Evolutionary conservation across 2,888 invertebrate species (phyloP).

Genomic region (Dryocosmus kuriphilus): DNA sequence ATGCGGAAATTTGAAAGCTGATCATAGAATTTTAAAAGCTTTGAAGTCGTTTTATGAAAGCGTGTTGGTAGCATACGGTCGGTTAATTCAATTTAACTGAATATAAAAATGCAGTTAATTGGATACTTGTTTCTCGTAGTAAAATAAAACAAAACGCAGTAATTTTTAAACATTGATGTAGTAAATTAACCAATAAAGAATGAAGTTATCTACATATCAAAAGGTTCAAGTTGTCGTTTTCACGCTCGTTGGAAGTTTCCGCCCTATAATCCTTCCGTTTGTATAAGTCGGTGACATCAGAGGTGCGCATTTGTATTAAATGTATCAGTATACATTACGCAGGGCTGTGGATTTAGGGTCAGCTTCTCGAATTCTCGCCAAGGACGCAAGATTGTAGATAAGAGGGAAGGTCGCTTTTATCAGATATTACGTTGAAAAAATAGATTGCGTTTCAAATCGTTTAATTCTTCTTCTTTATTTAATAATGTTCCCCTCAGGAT

Average conservation of each 20-base stretch:
- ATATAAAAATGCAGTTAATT: neutral
- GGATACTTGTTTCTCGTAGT: neutral
- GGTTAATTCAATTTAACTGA: neutral
- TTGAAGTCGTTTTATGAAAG: neutral
- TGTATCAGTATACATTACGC: neutral
- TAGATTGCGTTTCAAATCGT: too few relatives aligned
- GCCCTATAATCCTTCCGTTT: neutral
- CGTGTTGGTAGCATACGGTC: neutral
- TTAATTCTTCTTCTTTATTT: too few relatives aligned
- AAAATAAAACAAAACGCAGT: too few relatives aligned
- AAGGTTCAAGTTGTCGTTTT: neutral
- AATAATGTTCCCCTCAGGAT: too few relatives aligned
- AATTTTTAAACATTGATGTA: too few relatives aligned
- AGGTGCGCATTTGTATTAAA: neutral
- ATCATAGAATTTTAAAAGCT: neutral
- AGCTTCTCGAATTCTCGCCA: neutral
- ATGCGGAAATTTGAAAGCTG: neutral
- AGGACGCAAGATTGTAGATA: slow-evolving; percentile 13
- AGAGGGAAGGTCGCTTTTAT: neutral
- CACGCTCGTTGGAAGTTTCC: neutral
- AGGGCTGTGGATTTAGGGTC: neutral
- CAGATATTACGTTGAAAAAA: neutral
- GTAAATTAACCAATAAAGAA: neutral
- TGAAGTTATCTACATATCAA: neutral
- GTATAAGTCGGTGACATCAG: neutral